Evolutionary conservation across 1,140 invertebrate species (phyloP), one percentile per base, ranked within the genome.

Genomic region (Eueides isabella): DNA sequence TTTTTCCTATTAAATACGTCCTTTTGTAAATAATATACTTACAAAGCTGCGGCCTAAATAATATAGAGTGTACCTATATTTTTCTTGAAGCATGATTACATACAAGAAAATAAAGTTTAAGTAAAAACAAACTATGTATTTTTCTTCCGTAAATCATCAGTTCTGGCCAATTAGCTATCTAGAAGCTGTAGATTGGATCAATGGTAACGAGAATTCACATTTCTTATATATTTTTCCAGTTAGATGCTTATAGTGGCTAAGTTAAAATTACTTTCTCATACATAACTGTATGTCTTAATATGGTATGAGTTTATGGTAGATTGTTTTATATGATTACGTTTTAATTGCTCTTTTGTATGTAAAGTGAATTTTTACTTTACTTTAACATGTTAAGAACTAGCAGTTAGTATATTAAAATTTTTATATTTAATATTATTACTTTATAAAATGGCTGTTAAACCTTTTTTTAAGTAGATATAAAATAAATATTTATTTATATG

Each of bases 161-260:
- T 85, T 83, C 77, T 77, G 79, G 72, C 74, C 76, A 81, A 85
- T 83, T 83, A 81, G 61, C 75, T 26, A 77, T 72, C 41, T 72
- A 71, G 67, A 69, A 68, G 74, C 31, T 71, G 67, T 74, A 68
- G 74, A 55, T 71, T 70, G 55, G 69, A 75, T 67, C 64, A 16
- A 75, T 67, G 31, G 55, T 48, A 67, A 28, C 63, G 23, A 69
- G 55, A 67, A 75, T 48, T 71, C 26, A 26, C 29, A 64, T 75
- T 75, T 75, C 71, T 71, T 71, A 12, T 71, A 67, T 62, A 71
- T 33, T 61, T 67, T 75, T 71, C 69, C 38, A 71, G 64, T 75
- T 74, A 62, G 35, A 66, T 66, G 41, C n/a, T 61, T 55, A 64
- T 48, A 72, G 41, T 72, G 71, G 64, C 19, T 66, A 66, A 72